phyloP scores from a whole-genome alignment of 2,888 invertebrate genomes.

The Pocota personata region DNA sequence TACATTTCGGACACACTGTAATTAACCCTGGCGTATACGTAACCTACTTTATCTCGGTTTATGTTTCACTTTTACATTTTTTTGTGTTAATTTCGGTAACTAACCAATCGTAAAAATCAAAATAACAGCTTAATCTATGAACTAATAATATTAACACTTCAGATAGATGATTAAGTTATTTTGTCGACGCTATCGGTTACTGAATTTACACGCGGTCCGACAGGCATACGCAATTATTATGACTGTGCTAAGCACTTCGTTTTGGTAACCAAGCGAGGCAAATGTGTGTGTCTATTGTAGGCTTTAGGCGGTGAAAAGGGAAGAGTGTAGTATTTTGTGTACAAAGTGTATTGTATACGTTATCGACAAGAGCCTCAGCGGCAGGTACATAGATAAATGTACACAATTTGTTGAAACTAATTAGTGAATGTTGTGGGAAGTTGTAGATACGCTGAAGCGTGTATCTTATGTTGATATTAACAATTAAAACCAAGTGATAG shows the following conservation, averaged over 20 bases:
- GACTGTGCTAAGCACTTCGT: conserved; percentile 13
- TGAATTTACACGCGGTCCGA: conserved; percentile 34
- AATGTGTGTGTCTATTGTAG: not conserved
- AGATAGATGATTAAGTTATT: conserved; percentile 58
- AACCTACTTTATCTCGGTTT: conserved; percentile 33
- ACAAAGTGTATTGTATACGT: not conserved
- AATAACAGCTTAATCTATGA: conserved; percentile 59
- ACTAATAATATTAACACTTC: conserved; percentile 55
- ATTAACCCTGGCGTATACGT: conserved; percentile 54
- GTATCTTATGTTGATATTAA: not conserved
- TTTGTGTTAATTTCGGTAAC: conserved; percentile 25
- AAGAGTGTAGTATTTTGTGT: not conserved
- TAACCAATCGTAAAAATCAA: conserved; percentile 55
- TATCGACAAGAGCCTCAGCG: not conserved
- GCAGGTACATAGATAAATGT: conserved; percentile 16
- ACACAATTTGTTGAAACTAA: conserved; percentile 46
- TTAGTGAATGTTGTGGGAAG: conserved; percentile 52
- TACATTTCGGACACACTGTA: not conserved
- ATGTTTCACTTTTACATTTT: not conserved
- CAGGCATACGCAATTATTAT: conserved; percentile 59
- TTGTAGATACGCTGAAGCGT: conserved; percentile 14
- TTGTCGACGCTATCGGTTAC: conserved; percentile 30
- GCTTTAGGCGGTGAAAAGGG: not conserved
- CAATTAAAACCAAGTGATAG: not conserved
- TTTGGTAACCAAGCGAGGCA: not conserved